Evolutionary conservation across 2,888 invertebrate species (phyloP), one percentile per base, ranked within the genome.

Genomic region (Dyspetes luteomarginatus): DNA sequence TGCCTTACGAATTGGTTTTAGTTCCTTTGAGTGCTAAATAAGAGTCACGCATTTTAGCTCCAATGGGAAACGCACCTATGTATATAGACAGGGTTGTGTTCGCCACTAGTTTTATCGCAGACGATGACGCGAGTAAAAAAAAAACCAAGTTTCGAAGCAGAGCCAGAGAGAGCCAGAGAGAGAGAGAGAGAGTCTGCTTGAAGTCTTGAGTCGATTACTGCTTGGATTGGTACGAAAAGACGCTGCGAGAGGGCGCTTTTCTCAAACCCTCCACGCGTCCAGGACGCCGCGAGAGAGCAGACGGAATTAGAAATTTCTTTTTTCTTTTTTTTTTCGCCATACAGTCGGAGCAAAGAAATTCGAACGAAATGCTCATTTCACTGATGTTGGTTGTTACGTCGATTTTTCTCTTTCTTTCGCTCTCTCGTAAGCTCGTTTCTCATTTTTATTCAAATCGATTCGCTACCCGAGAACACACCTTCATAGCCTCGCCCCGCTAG

Each of bases 401-500:
- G n/a, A 58, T n/a, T 50, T 30, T 55, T 58, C 43, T 65, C 69
- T 24, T 17, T 69, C 55, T 24, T 28, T 69, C 43, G 9, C 36
- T 72, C 52, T 72, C 58, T 58, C 41, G 67, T 24, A 69, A 73
- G 43, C 69, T 73, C 73, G 62, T 77, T 68, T 73, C 77, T 81
- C 81, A 69, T 77, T 81, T 81, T 81, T 77, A 77, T 77, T 77
- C 81, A 81, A 77, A 81, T 81, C 81, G 77, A 81, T 81, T 81
- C 68, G 58, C 50, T 68, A 68, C 64, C 73, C 72, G 55, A 69
- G 58, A 69, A 65, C 69, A 52, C 73, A 73, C 77, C 50, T 73
- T 69, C 45, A 43, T n/a, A 43, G 41, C 41, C n/a, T n/a, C n/a
- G n/a, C n/a, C 22, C 26, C 62, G 15, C n/a, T 4, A 19, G 24